A percentile compares a stretch with the other conserved stretches of the same genome.
These are phyloP conservation scores for Gila orcuttii DNA, from an alignment of 2,113 vertebrate species.

Conservation along the genomic window DNA sequence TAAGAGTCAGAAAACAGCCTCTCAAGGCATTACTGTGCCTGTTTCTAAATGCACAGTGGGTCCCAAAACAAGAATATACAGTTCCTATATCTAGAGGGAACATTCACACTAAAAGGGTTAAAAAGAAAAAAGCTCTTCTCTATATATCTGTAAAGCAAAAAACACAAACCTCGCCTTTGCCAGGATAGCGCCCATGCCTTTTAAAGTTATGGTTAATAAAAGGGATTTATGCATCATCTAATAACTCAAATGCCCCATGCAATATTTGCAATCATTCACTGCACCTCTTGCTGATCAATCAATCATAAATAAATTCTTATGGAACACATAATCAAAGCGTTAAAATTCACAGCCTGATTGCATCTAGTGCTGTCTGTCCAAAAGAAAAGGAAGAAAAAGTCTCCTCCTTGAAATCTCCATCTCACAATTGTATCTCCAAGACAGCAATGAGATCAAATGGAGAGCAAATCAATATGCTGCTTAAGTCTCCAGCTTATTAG, in stretches of 20 bases:
- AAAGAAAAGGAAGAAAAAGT: background rate
- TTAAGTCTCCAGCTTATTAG: background rate
- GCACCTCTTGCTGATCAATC: background rate
- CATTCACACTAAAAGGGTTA: background rate
- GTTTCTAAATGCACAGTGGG: background rate
- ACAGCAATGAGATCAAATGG: background rate
- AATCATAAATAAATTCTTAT: background rate
- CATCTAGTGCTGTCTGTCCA: background rate
- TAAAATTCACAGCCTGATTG: no score
- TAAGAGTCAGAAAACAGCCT: background rate
- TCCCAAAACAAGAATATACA: background rate
- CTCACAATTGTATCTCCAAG: background rate
- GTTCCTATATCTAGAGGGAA: background rate
- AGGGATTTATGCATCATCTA: background rate
- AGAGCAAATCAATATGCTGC: background rate
- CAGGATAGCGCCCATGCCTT: background rate
- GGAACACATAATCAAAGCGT: background rate
- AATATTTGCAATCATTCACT: background rate
- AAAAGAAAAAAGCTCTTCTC: background rate
- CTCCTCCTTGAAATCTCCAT: background rate
- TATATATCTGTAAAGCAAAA: background rate
- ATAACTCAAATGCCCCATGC: background rate
- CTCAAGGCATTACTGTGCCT: background rate
- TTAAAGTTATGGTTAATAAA: background rate
- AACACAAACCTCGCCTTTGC: background rate